A percentile compares a stretch with the other conserved stretches of the same genome.
Conservation (phyloP, 2,797 vertebrate species). For the Siniperca scherzeri region DNA sequence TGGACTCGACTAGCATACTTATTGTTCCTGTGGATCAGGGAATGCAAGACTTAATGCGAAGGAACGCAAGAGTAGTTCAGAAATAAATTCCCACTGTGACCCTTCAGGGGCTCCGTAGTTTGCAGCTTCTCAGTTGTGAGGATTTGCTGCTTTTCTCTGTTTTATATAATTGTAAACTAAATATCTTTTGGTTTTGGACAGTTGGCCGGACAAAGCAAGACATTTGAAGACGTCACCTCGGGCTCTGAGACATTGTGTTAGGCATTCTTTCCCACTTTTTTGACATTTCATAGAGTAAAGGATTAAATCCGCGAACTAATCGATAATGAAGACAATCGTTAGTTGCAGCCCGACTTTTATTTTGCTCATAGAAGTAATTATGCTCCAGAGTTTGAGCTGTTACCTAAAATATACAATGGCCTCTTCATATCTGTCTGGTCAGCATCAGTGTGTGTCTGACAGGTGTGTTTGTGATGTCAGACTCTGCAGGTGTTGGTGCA, state of each 20-base stretch:
- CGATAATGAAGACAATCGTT: background rate
- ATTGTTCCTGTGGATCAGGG: no score
- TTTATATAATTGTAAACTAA: background rate
- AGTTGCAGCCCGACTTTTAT: background rate
- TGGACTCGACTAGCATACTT: no score
- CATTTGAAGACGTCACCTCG: background rate
- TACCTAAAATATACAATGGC: no score
- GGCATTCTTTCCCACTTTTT: background rate
- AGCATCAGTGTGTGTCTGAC: constrained; percentile 9
- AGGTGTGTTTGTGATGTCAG: constrained; percentile 75
- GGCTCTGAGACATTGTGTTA: background rate
- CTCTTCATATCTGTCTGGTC: no score
- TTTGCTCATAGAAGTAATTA: background rate
- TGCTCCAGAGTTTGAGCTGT: background rate
- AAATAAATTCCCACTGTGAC: no score
- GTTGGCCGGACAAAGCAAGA: background rate
- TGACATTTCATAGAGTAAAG: background rate
- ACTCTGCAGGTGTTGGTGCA: constrained; percentile 95
- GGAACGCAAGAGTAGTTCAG: no score
- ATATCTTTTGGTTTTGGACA: background rate
- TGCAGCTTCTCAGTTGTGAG: no score
- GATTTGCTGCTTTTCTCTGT: background rate
- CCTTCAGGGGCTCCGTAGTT: no score
- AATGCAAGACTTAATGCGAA: no score
- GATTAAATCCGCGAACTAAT: background rate